Evolutionary conservation across 2,888 invertebrate genomes (phyloP).

Genomic region (Conops quadrifasciatus): DNA sequence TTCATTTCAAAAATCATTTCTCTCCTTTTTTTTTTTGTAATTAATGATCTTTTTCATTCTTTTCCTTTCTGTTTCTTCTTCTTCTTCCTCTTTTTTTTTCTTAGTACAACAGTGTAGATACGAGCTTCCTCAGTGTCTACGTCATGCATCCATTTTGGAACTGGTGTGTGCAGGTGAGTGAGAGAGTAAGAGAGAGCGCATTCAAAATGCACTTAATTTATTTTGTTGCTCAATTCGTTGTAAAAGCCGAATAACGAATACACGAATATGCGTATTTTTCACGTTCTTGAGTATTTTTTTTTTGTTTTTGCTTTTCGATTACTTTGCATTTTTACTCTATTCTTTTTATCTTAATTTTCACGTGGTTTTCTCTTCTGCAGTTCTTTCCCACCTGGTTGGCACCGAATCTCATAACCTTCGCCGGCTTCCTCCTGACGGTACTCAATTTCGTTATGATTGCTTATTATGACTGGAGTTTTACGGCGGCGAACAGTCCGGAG

Average conservation of each 20-base stretch:
- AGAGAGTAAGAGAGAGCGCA: neutral
- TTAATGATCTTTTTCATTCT: slow-evolving; percentile 12
- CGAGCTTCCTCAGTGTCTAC: slow-evolving; percentile 93
- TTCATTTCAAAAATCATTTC: neutral
- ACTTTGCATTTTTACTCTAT: neutral
- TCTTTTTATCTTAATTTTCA: neutral
- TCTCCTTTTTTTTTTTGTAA: neutral
- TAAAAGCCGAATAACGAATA: neutral
- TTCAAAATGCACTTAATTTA: neutral
- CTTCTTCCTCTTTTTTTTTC: neutral
- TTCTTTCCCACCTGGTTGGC: slow-evolving; percentile 95
- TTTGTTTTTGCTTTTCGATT: neutral
- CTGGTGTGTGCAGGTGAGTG: slow-evolving; percentile 89
- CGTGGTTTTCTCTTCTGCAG: slow-evolving; percentile 68
- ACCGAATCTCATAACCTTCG: slow-evolving; percentile 94
- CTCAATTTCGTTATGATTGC: slow-evolving; percentile 85
- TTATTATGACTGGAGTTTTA: slow-evolving; percentile 86
- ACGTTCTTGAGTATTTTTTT: no score
- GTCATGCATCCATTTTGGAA: slow-evolving; percentile 99
- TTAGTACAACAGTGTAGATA: slow-evolving; percentile 96
- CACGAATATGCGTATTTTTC: neutral
- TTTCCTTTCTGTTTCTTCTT: slow-evolving; percentile 33
- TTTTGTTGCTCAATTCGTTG: neutral
- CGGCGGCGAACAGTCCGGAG: slow-evolving; percentile 60
- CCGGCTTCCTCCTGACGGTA: slow-evolving; percentile 91